phyloP scores from a whole-genome alignment of 2,113 vertebrate genomes.

The Nerophis ophidion region DNA sequence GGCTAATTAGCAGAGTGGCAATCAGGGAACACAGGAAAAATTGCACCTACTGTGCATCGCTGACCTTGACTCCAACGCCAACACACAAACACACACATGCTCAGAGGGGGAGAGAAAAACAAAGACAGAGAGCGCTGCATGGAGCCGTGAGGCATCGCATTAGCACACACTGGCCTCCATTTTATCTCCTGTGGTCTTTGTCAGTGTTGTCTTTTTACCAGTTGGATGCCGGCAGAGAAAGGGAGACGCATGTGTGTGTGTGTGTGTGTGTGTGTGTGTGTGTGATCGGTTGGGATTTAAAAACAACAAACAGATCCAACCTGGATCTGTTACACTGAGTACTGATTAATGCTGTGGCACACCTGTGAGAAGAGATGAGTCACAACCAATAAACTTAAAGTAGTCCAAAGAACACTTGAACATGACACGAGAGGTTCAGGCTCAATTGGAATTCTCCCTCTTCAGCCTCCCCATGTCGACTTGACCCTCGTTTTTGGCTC shows the following conservation, averaged over 20 bases:
- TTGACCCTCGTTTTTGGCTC: no score
- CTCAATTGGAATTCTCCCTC: no score
- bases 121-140: constrained; percentile 57
- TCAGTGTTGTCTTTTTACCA: constrained; percentile 72
- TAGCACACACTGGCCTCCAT: constrained; percentile 66
- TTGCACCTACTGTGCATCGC: constrained; percentile 71
- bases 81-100: constrained; percentile 56
- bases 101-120: constrained; percentile 65
- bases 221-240: constrained; percentile 54
- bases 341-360: constrained; percentile 7
- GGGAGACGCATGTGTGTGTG: constrained; percentile 37
- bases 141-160: constrained; percentile 64
- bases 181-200: constrained; percentile 73
- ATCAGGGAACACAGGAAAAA: constrained; percentile 72
- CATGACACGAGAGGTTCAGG: no score
- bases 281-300: constrained; percentile 28
- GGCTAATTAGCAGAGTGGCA: constrained; percentile 72
- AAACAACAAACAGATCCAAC: constrained; percentile 21
- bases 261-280: neutral
- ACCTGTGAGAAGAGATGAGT: constrained; percentile 22
- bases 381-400: neutral
- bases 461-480: no score
- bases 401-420: no score
- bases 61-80: constrained; percentile 68
- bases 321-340: constrained; percentile 25